phyloP scores from a whole-genome alignment of 1,140 invertebrate genomes.

The Hyphantria cunea region DNA sequence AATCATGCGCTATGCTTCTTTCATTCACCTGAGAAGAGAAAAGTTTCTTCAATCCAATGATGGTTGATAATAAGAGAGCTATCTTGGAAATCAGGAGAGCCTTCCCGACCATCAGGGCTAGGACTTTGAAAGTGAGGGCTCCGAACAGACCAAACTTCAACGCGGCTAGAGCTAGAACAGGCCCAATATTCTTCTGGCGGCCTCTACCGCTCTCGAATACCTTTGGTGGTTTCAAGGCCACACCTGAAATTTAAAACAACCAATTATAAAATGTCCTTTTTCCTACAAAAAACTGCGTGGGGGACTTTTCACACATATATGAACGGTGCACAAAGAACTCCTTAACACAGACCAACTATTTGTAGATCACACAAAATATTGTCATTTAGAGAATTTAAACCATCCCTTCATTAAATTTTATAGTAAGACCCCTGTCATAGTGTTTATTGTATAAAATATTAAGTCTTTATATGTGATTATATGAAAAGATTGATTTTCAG shows the following conservation, averaged over 20 bases:
- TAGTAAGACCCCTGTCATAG: too few species aligned
- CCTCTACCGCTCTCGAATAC: constrained; percentile 84
- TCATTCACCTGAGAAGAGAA: constrained; percentile 84
- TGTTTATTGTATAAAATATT: too few species aligned
- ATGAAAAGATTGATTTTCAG: too few species aligned
- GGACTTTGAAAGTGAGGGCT: constrained; percentile 89
- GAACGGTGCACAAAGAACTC: too few species aligned
- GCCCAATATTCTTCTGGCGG: constrained; percentile 89
- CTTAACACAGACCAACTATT: too few species aligned
- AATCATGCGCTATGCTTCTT: constrained; percentile 44
- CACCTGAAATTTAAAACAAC: constrained; percentile 69
- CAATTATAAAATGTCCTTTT: not conserved
- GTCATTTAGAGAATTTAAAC: too few species aligned
- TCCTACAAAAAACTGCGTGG: too few species aligned
- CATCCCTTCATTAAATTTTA: too few species aligned
- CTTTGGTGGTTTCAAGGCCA: constrained; percentile 86
- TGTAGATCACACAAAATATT: too few species aligned
- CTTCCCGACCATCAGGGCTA: constrained; percentile 91
- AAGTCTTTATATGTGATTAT: too few species aligned
- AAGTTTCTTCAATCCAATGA: constrained; percentile 91
- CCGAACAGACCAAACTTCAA: constrained; percentile 91
- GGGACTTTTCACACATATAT: too few species aligned
- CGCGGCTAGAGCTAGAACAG: constrained; percentile 88
- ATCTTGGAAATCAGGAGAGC: constrained; percentile 92
- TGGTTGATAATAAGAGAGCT: constrained; percentile 88